These are phyloP conservation scores for Trichosurus vulpecula DNA, from an alignment of 2,797 vertebrate species.

Conservation along the genomic window DNA sequence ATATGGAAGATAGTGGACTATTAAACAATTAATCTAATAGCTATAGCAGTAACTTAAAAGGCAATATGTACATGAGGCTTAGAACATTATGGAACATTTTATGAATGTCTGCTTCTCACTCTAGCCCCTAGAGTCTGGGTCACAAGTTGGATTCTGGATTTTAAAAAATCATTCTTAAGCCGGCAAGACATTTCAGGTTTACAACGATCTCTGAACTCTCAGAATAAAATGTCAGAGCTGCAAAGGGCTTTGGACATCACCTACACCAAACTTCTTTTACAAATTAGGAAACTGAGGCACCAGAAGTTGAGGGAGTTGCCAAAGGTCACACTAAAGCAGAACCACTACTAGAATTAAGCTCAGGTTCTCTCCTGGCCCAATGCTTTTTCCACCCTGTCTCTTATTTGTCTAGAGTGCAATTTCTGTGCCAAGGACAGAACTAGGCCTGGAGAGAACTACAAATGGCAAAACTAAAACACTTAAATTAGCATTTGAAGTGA, in stretches of 20 bases:
- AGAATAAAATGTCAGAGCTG: not conserved
- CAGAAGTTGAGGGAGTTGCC: not conserved
- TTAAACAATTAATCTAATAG: conserved; percentile 4
- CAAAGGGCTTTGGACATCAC: not conserved
- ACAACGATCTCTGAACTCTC: not conserved
- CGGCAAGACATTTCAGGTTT: not conserved
- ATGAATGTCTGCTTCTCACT: not conserved
- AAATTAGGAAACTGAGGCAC: not conserved
- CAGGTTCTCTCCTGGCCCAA: not conserved
- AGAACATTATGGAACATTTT: not conserved
- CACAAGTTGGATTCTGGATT: not conserved
- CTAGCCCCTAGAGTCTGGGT: not conserved
- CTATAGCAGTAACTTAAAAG: not conserved
- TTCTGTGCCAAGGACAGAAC: conserved; percentile 35
- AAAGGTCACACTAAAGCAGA: not conserved
- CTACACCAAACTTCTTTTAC: not conserved
- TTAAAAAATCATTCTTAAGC: not conserved
- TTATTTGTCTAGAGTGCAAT: conserved; percentile 36
- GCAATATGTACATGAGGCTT: not conserved
- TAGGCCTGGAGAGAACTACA: not conserved
- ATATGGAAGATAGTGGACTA: conserved; percentile 6
- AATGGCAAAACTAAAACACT: conserved; percentile 22
- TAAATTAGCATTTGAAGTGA: conserved; percentile 23
- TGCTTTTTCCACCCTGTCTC: not conserved
- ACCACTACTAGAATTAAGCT: not conserved